Base-by-base conservation (phyloP, 2,113 vertebrate species). In the Rhipidura dahli region DNA sequence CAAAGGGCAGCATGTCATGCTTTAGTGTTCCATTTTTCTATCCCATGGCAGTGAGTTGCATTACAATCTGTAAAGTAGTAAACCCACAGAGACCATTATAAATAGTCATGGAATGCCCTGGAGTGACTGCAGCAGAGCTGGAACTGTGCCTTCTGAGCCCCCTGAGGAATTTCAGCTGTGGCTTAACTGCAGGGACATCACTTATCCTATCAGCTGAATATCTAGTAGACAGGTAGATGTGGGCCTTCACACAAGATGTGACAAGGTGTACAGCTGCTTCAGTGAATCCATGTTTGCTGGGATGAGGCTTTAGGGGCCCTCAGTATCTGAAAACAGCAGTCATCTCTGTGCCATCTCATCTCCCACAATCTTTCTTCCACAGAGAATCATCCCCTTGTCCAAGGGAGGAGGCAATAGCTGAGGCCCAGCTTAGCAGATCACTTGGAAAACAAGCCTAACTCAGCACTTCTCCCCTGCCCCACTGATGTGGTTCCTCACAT, bases 171-270 rank as follows among this genome's bases (percentile, higher is more conserved):
- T 56, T 81, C 92, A 90, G 84, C 80, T 47, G 12, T 2, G 7
- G 72, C 76, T 92, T 87, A 63, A 83, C 76, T 89, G 60, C 33
- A 70, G 82, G 83, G 92, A 81, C 89, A 86, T 90, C 71, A 45
- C 79, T 96, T 93, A 92, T 40, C 44, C 88, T 68, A 61, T 93
- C 92, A 89, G 76, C 80, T 82, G 86, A 66, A n/a, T 75, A 94
- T 96, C 93, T 96, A 84, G 61, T 81, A 95, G 96, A 96, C 92
- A 97, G 94, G 94, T 96, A 95, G 90, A 96, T 59, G 53, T 37
- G 83, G 90, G 90, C 90, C 89, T 84, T 96, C 88, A 64, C 92
- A 95, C 94, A 75, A 92, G 94, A 96, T 96, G 83, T 88, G 96
- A 97, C 96, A 96, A 93, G 86, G 94, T 94, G 49, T 83, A 88